Conservation (phyloP, 2,113 vertebrate species). For the Eleginops maclovinus region DNA sequence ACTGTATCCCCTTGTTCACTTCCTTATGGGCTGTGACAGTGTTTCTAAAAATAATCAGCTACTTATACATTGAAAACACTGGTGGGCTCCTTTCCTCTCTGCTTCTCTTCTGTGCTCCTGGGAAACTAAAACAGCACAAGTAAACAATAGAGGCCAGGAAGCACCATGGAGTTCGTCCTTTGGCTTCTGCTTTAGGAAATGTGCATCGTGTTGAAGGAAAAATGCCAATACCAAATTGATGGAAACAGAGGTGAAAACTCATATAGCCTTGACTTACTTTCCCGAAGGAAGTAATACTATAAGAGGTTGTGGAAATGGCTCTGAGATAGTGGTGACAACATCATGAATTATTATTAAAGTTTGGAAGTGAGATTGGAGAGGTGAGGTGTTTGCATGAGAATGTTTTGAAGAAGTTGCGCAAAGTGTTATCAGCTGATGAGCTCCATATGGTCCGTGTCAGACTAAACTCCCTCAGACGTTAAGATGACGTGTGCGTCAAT, state of each 20-base stretch:
- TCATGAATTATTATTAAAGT: not conserved
- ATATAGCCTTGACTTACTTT: slow-evolving; percentile 23
- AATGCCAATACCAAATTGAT: slow-evolving; percentile 38
- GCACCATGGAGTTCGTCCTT: slow-evolving; percentile 56
- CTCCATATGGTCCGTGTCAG: slow-evolving; percentile 11
- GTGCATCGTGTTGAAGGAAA: slow-evolving; percentile 19
- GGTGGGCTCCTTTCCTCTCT: slow-evolving; percentile 27
- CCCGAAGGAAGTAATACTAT: slow-evolving; percentile 13
- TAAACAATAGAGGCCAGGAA: slow-evolving; percentile 65
- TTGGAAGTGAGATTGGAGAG: not conserved
- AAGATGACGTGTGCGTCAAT: slow-evolving; percentile 14
- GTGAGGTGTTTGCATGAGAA: not conserved
- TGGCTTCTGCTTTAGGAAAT: slow-evolving; percentile 30
- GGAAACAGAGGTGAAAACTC: slow-evolving; percentile 35
- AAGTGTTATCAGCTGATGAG: slow-evolving; percentile 13
- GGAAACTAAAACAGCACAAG: slow-evolving; percentile 30
- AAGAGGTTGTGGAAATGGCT: slow-evolving; percentile 23
- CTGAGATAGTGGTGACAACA: not conserved
- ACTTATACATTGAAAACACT: slow-evolving; percentile 45
- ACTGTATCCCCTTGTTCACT: slow-evolving; percentile 22
- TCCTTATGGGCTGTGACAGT: slow-evolving; percentile 34
- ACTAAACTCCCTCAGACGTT: slow-evolving; percentile 23
- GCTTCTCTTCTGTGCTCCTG: slow-evolving; percentile 39
- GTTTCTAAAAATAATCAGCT: slow-evolving; percentile 66
- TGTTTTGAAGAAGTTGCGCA: not conserved